Evolutionary conservation across 2,113 vertebrate species (phyloP).

Genomic region (Malurus elegans): DNA sequence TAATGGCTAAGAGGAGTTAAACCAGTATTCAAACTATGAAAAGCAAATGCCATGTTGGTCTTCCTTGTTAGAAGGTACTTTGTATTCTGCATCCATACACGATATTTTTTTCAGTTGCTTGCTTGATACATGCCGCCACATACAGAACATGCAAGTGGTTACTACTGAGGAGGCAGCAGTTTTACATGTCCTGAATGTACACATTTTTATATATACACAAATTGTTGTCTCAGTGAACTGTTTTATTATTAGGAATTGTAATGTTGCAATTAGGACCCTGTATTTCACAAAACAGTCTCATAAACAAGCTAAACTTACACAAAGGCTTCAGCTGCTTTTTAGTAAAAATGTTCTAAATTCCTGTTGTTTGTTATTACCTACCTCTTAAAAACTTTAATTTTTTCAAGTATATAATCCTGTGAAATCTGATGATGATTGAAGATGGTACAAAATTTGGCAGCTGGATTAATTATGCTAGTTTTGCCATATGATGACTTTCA

Average conservation of each 20-base stretch:
- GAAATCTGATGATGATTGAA: neutral
- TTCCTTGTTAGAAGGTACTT: neutral
- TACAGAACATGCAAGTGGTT: neutral
- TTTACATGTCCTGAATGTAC: neutral
- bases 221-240: neutral
- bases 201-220: neutral
- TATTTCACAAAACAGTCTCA: neutral
- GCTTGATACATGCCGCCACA: neutral
- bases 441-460: neutral
- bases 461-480: neutral
- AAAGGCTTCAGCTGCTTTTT: neutral
- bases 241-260: neutral
- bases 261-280: neutral
- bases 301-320: neutral
- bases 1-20: neutral
- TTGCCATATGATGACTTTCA: neutral
- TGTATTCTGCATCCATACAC: neutral
- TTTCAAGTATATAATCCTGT: neutral
- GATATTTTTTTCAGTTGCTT: neutral
- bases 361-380: neutral
- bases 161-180: neutral
- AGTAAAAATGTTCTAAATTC: neutral
- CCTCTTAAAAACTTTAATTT: neutral
- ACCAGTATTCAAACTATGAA: neutral
- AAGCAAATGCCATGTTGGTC: neutral